Evolutionary conservation across 2,113 vertebrate genomes (phyloP), one percentile per base, ranked within the genome.

Genomic region (Bufo bufo): DNA sequence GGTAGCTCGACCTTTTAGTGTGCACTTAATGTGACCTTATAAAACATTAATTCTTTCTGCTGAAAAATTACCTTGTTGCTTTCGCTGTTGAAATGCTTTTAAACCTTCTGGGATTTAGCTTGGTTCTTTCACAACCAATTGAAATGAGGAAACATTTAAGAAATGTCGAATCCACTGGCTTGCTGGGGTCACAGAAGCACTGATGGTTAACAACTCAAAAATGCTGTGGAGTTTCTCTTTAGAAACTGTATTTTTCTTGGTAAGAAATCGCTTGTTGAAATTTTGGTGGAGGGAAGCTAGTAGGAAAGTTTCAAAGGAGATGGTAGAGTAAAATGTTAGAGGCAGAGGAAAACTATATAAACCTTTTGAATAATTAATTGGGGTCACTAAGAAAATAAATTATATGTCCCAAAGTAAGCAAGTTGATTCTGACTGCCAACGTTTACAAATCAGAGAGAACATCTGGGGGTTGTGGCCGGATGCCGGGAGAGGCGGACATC

Each of bases 1-100:
- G 56, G 12, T 54, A n/a, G 56, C 45, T 72, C 59, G 54, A 87
- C 78, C 86, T 87, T 87, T 63, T 75, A 63, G 50, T 74, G 69
- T 82, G 79, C 63, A 82, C 78, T 61, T 82, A 77, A 84, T 66
- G 61, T 78, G 59, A 89, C 87, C 82, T 84, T 78, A 54, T 84
- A 71, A 63, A 78, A 77, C 59, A 65, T 58, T 77, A 89, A 89
- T 78, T 78, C 59, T 77, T 88, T 84, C 72, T 78, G 66, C 81
- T 69, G 61, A 84, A 84, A 89, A 78, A 84, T 78, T 84, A 50
- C 87, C 49, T 88, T 89, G 71, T 84, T 88, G 59, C 72, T 84
- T 33, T 83, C n/a, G 56, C 79, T 82, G 86, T 75, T 74, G 86
- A 82, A 74, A 82, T 82, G 12, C 23, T 6, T 43, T 4, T 65